phyloP scores from a whole-genome alignment of 2,797 vertebrate species.

The Rhinella marina region DNA sequence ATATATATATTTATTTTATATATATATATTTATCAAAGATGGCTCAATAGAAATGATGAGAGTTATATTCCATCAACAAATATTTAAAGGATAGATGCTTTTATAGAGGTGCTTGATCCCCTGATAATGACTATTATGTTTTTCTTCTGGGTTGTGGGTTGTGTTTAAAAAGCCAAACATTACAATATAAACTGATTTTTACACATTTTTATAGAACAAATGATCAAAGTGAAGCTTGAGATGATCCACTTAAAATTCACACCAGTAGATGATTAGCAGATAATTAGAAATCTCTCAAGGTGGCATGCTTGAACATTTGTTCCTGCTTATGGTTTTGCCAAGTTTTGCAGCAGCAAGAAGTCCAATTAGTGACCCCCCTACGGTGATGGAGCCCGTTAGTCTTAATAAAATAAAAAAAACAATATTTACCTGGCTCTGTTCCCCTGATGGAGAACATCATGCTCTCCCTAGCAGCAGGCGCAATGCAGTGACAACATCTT shows the following conservation, averaged over 20 bases:
- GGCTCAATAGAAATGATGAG: not conserved
- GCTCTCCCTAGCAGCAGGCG: too few relatives aligned
- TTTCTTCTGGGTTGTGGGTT: not conserved
- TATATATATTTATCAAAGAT: not conserved
- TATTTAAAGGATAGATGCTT: not conserved
- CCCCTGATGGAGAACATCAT: too few relatives aligned
- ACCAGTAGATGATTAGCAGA: constrained; percentile 26
- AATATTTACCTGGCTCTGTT: too few relatives aligned
- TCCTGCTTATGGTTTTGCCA: constrained; percentile 39
- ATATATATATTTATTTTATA: not conserved
- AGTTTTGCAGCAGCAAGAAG: constrained; percentile 39
- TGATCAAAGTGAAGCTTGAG: constrained; percentile 34
- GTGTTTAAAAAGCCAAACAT: not conserved
- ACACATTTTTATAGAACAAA: constrained; percentile 9
- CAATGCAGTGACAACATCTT: too few relatives aligned
- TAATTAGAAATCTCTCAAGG: constrained; percentile 25
- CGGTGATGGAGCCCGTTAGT: too few relatives aligned
- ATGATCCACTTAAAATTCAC: constrained; percentile 18
- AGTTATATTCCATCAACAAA: not conserved
- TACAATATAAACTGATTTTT: not conserved
- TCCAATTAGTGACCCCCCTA: not conserved
- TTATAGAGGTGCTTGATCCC: not conserved
- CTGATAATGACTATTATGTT: not conserved
- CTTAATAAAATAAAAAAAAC: too few relatives aligned
- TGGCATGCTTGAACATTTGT: constrained; percentile 27